Evolutionary conservation across 2,797 vertebrate genomes (phyloP).

Genomic region (Parambassis ranga): DNA sequence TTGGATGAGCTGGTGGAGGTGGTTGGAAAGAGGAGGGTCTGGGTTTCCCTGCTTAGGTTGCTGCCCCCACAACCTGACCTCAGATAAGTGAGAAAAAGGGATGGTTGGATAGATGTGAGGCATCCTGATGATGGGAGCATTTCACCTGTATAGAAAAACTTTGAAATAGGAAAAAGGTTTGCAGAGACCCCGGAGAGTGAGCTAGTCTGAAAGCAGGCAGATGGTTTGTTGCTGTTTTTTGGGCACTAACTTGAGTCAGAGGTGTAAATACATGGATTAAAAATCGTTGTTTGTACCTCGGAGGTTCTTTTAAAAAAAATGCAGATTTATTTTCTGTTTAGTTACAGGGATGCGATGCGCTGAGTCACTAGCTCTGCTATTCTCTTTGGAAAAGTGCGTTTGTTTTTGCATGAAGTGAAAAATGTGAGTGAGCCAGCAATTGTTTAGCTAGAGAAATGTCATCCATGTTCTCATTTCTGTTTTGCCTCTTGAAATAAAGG

Average conservation of each 20-base stretch:
- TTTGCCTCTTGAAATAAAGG: constrained; percentile 35
- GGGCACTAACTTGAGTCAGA: not conserved
- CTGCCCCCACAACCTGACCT: no score
- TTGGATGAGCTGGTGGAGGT: no score
- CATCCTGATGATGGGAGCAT: not conserved
- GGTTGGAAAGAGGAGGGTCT: no score
- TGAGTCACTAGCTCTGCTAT: constrained; percentile 29
- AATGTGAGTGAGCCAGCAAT: constrained; percentile 22
- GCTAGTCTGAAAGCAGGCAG: not conserved
- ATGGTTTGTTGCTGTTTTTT: not conserved
- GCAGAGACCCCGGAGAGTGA: not conserved
- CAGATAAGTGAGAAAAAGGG: no score
- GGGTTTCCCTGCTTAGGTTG: no score
- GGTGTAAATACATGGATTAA: not conserved
- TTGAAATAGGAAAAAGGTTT: not conserved
- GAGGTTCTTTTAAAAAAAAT: constrained; percentile 6
- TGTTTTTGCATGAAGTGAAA: constrained; percentile 52
- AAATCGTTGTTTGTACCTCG: not conserved
- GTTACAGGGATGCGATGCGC: not conserved
- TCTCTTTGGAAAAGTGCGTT: constrained; percentile 21
- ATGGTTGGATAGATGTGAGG: no score
- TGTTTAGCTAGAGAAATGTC: constrained; percentile 42
- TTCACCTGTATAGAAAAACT: not conserved
- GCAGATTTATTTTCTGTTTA: constrained; percentile 6
- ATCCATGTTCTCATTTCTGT: constrained; percentile 28